phyloP scores from a whole-genome alignment of 2,888 invertebrate genomes.

The Eupithecia vulgata region DNA sequence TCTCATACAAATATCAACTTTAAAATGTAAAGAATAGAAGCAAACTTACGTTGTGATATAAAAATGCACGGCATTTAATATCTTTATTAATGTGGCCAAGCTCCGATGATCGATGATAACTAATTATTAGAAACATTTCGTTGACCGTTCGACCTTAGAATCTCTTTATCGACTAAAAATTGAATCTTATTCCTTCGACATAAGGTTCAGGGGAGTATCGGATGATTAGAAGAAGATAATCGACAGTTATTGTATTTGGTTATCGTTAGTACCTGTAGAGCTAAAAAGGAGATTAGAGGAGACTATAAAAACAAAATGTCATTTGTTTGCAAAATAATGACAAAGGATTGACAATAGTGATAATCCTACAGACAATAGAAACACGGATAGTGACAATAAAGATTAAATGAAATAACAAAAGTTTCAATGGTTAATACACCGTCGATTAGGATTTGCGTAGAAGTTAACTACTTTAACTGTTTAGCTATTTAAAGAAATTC shows the following conservation, averaged over 20 bases:
- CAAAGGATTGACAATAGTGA: conserved; percentile 23
- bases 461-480: conserved; percentile 7
- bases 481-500: conserved; percentile 12
- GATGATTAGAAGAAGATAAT: conserved; percentile 69
- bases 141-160: conserved; percentile 68
- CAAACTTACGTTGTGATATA: conserved; percentile 8
- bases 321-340: conserved; percentile 45
- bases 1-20: conserved; percentile 28
- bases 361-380: conserved; percentile 19
- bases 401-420: conserved; percentile 6
- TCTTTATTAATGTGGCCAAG: conserved; percentile 79
- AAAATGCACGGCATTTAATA: conserved; percentile 72
- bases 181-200: conserved; percentile 27
- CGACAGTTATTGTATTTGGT: conserved; percentile 79
- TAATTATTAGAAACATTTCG: conserved; percentile 81
- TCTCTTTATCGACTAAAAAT: conserved; percentile 37
- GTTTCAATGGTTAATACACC: background rate
- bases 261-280: conserved; percentile 66
- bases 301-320: conserved; percentile 36
- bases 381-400: background rate
- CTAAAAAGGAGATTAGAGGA: conserved; percentile 56
- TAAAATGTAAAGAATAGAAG: conserved; percentile 18
- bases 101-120: conserved; percentile 80
- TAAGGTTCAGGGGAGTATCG: conserved; percentile 34
- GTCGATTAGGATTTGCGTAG: conserved; percentile 22